Percentiles rank a stretch among this genome's conserved stretches.
phyloP scores from a whole-genome alignment of 1,140 invertebrate species.

The Saccostrea echinata region DNA sequence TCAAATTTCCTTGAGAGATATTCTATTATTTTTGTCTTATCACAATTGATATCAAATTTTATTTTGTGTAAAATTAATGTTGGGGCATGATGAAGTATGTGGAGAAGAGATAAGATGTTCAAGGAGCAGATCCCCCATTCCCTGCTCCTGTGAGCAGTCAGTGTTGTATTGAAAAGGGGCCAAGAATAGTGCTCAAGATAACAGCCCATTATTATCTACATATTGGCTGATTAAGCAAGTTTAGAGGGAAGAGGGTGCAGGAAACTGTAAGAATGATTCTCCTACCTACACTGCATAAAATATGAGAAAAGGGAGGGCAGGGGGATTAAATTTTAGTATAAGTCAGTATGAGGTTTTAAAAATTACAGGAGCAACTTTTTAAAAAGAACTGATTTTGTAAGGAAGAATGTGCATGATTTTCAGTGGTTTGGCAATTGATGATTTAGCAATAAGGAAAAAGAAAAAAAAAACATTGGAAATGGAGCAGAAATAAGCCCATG shows the following conservation, averaged over 20 bases:
- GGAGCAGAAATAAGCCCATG: no score
- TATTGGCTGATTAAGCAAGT: slow-evolving; percentile 26
- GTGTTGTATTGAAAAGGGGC: slow-evolving; percentile 22
- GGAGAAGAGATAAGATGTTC: background rate
- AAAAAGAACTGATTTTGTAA: no score
- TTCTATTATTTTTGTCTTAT: background rate
- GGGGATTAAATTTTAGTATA: no score
- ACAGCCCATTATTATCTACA: background rate
- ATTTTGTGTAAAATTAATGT: background rate
- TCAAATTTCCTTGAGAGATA: background rate
- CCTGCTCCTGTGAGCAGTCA: background rate
- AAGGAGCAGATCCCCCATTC: background rate
- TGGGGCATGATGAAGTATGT: background rate
- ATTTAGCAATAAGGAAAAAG: no score
- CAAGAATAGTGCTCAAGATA: slow-evolving; percentile 20
- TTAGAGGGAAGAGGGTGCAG: background rate
- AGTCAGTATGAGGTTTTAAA: no score
- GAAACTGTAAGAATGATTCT: background rate
- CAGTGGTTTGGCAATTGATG: no score
- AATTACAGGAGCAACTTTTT: no score
- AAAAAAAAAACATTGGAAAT: no score
- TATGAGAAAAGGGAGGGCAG: no score
- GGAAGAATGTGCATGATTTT: no score
- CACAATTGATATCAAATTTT: background rate
- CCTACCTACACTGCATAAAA: no score